Evolutionary conservation across 2,113 vertebrate genomes (phyloP).

Genomic region (Strix uralensis): DNA sequence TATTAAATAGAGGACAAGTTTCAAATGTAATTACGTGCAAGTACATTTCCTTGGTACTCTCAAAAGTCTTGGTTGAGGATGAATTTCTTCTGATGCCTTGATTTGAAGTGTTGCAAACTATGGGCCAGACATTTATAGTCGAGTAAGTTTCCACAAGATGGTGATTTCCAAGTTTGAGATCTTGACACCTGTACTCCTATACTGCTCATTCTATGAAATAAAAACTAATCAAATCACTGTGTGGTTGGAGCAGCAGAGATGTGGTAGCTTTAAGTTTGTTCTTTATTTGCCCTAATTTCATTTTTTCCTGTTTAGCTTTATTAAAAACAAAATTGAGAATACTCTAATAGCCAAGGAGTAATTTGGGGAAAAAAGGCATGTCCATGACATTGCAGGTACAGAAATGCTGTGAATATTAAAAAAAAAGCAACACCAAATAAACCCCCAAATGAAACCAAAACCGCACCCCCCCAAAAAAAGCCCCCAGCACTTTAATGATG

Average conservation of each 20-base stretch:
- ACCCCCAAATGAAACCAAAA: not conserved
- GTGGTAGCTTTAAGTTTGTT: not conserved
- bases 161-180: not conserved
- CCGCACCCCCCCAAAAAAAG: too few species aligned
- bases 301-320: not conserved
- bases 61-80: not conserved
- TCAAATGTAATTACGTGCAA: not conserved
- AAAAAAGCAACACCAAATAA: not conserved
- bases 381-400: not conserved
- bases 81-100: not conserved
- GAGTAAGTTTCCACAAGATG: not conserved
- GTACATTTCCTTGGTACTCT: not conserved
- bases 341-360: not conserved
- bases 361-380: not conserved
- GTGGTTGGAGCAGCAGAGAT: not conserved
- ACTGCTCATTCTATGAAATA: not conserved
- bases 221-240: not conserved
- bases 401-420: not conserved
- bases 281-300: not conserved
- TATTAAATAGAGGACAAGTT: not conserved
- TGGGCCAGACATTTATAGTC: not conserved
- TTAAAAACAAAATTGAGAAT: not conserved
- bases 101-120: not conserved
- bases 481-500: not conserved
- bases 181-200: not conserved